These are phyloP conservation scores for Artibeus lituratus DNA, from an alignment of 2,797 vertebrate genomes.

Conservation along the genomic window DNA sequence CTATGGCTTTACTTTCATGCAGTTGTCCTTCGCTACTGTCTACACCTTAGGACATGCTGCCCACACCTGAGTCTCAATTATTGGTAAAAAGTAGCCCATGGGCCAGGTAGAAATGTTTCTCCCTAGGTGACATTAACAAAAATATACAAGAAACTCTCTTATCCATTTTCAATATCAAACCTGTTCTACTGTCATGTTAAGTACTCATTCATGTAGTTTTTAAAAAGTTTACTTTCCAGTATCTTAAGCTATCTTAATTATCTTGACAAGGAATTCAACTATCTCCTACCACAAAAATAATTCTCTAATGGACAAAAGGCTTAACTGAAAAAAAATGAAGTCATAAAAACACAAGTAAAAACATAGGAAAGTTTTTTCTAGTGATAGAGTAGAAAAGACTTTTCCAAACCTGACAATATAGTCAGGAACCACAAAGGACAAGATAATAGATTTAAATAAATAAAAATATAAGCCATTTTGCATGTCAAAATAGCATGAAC, in stretches of 20 bases:
- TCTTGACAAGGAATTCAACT: neutral
- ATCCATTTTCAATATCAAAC: neutral
- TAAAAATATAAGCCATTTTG: neutral
- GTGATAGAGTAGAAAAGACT: neutral
- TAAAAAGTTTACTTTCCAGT: neutral
- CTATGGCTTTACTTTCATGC: neutral
- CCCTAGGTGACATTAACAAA: neutral
- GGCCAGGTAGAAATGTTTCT: neutral
- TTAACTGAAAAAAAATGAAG: conserved; percentile 43
- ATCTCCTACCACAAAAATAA: neutral
- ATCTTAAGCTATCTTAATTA: conserved; percentile 14
- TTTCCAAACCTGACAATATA: neutral
- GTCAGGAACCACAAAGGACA: conserved; percentile 13
- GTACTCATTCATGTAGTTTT: neutral
- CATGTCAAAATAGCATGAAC: neutral
- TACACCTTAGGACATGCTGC: neutral
- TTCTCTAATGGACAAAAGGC: neutral
- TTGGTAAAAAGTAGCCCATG: neutral
- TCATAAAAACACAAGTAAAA: conserved; percentile 14
- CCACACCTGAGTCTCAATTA: neutral
- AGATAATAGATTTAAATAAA: conserved; percentile 22
- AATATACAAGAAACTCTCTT: neutral
- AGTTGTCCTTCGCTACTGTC: neutral
- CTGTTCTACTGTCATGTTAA: neutral
- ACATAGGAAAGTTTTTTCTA: neutral